These are phyloP conservation scores for Aradus depressus DNA, from an alignment of 2,888 invertebrate species.

Conservation along the genomic window DNA sequence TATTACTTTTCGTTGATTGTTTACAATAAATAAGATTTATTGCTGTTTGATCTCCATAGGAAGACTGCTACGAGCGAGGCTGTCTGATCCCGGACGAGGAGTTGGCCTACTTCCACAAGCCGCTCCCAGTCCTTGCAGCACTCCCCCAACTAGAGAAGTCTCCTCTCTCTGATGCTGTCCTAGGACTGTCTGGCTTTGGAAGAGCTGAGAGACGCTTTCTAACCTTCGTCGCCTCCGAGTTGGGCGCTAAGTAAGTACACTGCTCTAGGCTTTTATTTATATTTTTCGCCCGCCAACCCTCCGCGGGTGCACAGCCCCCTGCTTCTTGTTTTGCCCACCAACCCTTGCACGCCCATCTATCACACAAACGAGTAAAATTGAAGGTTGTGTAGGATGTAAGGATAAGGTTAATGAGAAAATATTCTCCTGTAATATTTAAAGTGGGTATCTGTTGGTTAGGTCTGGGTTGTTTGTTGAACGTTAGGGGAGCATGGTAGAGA, in stretches of 20 bases:
- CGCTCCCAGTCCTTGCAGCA: conserved; percentile 43
- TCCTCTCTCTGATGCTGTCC: no score
- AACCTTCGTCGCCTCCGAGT: conserved; percentile 51
- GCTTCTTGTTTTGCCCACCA: no score
- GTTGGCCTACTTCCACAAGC: conserved; percentile 60
- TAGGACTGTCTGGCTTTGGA: conserved; percentile 67
- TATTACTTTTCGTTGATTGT: background rate
- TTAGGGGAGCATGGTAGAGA: no score
- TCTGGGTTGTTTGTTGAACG: no score
- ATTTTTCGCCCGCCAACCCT: background rate
- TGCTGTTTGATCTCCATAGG: conserved; percentile 37
- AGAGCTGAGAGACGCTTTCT: conserved; percentile 63
- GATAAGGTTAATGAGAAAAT: no score
- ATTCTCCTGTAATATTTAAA: no score
- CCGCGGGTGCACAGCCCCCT: no score
- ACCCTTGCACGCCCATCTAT: no score
- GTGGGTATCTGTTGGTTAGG: no score
- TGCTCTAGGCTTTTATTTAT: background rate
- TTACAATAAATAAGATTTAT: conserved; percentile 2
- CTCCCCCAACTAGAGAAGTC: conserved; percentile 46
- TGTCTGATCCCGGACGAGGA: conserved; percentile 40
- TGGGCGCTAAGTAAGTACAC: conserved; percentile 57
- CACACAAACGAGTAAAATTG: no score
- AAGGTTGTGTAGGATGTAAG: no score
- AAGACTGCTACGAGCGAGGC: conserved; percentile 51